Conservation (phyloP, 2,113 vertebrate species). For the Condylura cristata region DNA sequence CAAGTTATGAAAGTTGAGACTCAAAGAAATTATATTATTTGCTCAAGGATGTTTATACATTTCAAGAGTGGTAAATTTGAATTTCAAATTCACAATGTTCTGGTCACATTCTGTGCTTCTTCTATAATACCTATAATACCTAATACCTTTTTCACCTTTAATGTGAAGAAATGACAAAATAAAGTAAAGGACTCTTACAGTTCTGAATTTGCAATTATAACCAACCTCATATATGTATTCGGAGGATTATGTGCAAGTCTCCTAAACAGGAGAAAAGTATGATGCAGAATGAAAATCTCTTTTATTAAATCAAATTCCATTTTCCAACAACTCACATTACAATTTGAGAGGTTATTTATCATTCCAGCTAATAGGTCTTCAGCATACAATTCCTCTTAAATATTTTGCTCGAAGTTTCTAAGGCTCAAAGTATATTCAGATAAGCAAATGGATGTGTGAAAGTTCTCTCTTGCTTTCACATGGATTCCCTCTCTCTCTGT, state of each 20-base stretch:
- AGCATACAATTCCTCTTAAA: background rate
- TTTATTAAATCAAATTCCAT: conserved; percentile 13
- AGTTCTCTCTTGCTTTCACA: background rate
- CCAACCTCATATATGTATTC: background rate
- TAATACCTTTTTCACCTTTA: too few relatives aligned
- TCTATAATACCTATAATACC: background rate
- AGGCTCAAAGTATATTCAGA: background rate
- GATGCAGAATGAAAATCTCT: background rate
- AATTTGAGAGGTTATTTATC: conserved; percentile 32
- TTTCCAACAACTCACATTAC: background rate
- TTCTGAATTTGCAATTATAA: conserved; percentile 17
- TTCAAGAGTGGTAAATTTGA: background rate
- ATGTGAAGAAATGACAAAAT: background rate
- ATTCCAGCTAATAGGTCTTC: background rate
- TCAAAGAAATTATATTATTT: background rate
- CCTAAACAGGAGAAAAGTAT: background rate
- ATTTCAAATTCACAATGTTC: background rate
- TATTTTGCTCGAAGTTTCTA: background rate
- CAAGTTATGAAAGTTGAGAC: background rate
- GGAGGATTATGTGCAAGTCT: background rate
- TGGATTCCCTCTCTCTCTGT: background rate
- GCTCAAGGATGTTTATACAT: background rate
- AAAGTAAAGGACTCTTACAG: background rate
- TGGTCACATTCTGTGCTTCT: background rate
- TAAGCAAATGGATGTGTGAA: background rate